A percentile compares a stretch with the other conserved stretches of the same genome.
Evolutionary conservation across 2,888 invertebrate species (phyloP).

Genomic region (Cacoxenus indagator): DNA sequence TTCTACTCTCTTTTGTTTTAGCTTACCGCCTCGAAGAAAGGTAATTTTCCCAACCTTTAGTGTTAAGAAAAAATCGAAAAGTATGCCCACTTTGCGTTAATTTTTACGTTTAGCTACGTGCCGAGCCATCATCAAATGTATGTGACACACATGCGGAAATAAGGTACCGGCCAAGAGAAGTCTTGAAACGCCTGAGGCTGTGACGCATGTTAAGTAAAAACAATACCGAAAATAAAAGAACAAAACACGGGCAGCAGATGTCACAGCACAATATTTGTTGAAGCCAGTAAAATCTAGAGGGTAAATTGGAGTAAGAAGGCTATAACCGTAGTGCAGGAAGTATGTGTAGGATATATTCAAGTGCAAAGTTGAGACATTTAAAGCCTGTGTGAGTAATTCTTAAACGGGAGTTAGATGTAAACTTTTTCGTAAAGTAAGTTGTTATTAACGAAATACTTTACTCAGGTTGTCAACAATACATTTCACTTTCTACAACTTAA

Average conservation of each 20-base stretch:
- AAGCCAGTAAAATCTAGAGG: conserved; percentile 37
- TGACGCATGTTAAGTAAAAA: background rate
- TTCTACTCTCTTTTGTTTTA: conserved; percentile 1
- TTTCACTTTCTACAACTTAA: background rate
- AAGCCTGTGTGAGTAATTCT: too few species aligned
- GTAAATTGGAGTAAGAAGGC: conserved; percentile 37
- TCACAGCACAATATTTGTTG: conserved; percentile 34
- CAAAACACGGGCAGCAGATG: conserved; percentile 42
- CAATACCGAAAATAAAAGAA: background rate
- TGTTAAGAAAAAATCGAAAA: background rate
- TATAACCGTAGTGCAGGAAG: conserved; percentile 51
- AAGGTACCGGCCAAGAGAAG: background rate
- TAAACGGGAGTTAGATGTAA: conserved; percentile 49
- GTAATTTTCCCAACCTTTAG: conserved; percentile 3
- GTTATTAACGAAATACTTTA: too few species aligned
- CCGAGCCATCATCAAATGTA: conserved; percentile 33
- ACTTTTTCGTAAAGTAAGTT: conserved; percentile 35
- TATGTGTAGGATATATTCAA: conserved; percentile 28
- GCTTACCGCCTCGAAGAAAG: background rate
- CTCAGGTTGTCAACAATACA: too few species aligned
- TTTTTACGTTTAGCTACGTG: conserved; percentile 29
- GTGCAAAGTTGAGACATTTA: too few species aligned
- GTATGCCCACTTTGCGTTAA: conserved; percentile 28
- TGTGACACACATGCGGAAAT: conserved; percentile 63
- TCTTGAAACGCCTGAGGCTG: conserved; percentile 3